Evolutionary conservation across 2,113 vertebrate genomes (phyloP).

Genomic region (Apaloderma vittatum): DNA sequence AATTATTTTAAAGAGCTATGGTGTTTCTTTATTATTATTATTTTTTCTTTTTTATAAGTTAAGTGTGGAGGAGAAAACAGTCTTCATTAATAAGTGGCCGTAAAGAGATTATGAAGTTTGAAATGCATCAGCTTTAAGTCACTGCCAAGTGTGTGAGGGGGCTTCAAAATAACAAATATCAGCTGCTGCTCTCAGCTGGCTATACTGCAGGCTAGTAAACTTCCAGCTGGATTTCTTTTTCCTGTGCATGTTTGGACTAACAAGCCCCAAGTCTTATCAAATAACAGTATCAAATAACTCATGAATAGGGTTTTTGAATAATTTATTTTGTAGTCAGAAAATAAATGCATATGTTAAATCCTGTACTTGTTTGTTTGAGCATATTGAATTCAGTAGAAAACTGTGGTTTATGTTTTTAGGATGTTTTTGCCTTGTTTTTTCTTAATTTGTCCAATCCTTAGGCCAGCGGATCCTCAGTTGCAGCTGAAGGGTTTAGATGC

Average conservation of each 20-base stretch:
- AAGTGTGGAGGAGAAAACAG: rapidly evolving
- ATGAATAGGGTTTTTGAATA: neutral
- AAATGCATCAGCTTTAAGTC: neutral
- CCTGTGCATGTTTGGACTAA: neutral
- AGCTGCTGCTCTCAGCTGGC: neutral
- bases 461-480: neutral
- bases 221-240: neutral
- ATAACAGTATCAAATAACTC: conserved; percentile 1
- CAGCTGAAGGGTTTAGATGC: neutral
- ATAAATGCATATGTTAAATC: neutral
- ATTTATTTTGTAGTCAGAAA: conserved; percentile 18
- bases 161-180: neutral
- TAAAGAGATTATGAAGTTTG: neutral
- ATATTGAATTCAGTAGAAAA: neutral
- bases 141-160: neutral
- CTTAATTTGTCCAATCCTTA: neutral
- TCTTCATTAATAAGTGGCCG: neutral
- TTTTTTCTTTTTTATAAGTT: neutral
- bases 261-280: neutral
- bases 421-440: neutral
- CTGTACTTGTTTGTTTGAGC: neutral
- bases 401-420: neutral
- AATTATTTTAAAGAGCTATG: neutral
- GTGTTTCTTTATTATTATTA: neutral
- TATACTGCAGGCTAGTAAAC: neutral